A percentile compares a stretch with the other conserved stretches of the same genome.
Conservation (phyloP, 2,113 vertebrate species). For the Acrocephalus kingi region DNA sequence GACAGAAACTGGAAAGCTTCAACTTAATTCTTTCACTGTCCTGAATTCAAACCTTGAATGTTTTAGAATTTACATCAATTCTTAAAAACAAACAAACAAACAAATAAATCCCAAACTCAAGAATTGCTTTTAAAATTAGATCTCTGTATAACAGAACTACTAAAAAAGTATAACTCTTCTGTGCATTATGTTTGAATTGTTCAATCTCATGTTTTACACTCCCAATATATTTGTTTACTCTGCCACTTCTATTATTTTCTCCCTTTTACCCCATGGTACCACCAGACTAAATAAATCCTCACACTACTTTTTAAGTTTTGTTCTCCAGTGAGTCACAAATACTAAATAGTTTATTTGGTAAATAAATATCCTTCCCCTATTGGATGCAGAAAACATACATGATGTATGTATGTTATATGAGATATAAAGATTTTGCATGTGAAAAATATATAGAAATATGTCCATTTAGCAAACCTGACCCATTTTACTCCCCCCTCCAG, state of each 20-base stretch:
- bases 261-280: not conserved
- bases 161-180: not conserved
- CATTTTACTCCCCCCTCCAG: not conserved
- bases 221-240: not conserved
- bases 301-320: not conserved
- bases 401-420: not conserved
- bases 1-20: not conserved
- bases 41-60: not conserved
- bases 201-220: not conserved
- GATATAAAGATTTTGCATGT: not conserved
- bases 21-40: not conserved
- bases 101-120: not conserved
- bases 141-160: not conserved
- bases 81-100: not conserved
- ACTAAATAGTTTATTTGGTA: not conserved
- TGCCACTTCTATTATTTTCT: not conserved
- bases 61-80: not conserved
- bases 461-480: not conserved
- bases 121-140: not conserved
- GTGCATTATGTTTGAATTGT: not conserved
- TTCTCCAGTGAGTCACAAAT: not conserved
- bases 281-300: not conserved
- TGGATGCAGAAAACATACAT: not conserved
- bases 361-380: not conserved
- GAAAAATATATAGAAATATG: not conserved